phyloP scores from a whole-genome alignment of 1,140 invertebrate species.

The Anadara kagoshimensis region DNA sequence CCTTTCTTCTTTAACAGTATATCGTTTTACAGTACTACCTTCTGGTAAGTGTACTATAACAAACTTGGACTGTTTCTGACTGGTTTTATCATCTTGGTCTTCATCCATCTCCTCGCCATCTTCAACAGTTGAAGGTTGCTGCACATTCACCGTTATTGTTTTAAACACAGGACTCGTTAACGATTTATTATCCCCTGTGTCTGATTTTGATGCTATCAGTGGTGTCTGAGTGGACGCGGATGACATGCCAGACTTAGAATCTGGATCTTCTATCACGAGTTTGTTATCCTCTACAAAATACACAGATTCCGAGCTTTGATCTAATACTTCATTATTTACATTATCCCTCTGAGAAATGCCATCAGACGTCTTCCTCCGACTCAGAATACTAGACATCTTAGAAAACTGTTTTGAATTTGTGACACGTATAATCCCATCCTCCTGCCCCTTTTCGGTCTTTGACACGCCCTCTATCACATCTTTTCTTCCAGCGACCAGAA shows the following conservation, averaged over 20 bases:
- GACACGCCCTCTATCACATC: too few species aligned
- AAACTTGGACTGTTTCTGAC: conserved; percentile 37
- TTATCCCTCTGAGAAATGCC: too few species aligned
- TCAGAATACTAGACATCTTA: too few species aligned
- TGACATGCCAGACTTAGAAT: background rate
- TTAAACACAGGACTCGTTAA: background rate
- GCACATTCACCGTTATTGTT: conserved; percentile 17
- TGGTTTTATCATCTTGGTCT: background rate
- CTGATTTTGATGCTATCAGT: background rate
- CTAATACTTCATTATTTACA: too few species aligned
- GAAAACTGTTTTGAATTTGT: too few species aligned
- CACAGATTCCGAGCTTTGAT: too few species aligned
- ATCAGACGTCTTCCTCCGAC: too few species aligned
- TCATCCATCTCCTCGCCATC: background rate
- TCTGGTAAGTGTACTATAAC: conserved; percentile 57
- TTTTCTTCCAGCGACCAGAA: too few species aligned
- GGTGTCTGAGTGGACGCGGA: conserved; percentile 14
- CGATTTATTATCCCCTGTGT: background rate
- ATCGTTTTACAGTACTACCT: conserved; percentile 48
- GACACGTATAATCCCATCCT: too few species aligned
- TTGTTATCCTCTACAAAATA: too few species aligned
- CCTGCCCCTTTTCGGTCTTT: too few species aligned
- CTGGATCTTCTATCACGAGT: too few species aligned
- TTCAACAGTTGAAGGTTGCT: background rate
- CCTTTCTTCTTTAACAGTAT: conserved; percentile 13